phyloP scores from a whole-genome alignment of 1,140 invertebrate genomes.

The Ceratina calcarata region DNA sequence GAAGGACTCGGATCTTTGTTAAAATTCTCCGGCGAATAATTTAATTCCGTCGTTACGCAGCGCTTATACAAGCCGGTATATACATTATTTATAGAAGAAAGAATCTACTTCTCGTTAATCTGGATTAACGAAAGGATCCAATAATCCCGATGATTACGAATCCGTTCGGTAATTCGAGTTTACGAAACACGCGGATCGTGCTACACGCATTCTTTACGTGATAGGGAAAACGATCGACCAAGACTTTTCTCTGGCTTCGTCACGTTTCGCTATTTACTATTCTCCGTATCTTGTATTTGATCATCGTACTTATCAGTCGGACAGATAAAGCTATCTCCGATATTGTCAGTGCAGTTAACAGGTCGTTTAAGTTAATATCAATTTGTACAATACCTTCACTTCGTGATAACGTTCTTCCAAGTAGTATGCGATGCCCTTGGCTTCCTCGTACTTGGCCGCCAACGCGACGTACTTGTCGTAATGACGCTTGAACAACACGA shows the following conservation, averaged over 20 bases:
- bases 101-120: too few species aligned
- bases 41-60: neutral
- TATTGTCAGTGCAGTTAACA: neutral
- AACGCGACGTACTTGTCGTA: slow-evolving; percentile 84
- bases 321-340: too few species aligned
- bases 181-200: neutral
- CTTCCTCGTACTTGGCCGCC: slow-evolving; percentile 84
- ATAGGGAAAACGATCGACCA: neutral
- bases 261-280: neutral
- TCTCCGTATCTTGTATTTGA: neutral
- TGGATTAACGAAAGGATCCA: too few species aligned
- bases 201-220: neutral
- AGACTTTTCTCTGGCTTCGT: slow-evolving; percentile 31
- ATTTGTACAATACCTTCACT: slow-evolving; percentile 80
- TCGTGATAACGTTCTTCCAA: slow-evolving; percentile 85
- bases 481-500: slow-evolving; percentile 84
- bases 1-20: slow-evolving; percentile 38
- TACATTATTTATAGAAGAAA: neutral
- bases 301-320: neutral
- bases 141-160: too few species aligned
- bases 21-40: slow-evolving; percentile 13
- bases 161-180: neutral
- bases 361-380: neutral
- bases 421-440: slow-evolving; percentile 83
- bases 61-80: neutral